Percentiles rank a stretch among this genome's conserved stretches.
phyloP scores from a whole-genome alignment of 2,797 vertebrate genomes.

The Cryptoprocta ferox region DNA sequence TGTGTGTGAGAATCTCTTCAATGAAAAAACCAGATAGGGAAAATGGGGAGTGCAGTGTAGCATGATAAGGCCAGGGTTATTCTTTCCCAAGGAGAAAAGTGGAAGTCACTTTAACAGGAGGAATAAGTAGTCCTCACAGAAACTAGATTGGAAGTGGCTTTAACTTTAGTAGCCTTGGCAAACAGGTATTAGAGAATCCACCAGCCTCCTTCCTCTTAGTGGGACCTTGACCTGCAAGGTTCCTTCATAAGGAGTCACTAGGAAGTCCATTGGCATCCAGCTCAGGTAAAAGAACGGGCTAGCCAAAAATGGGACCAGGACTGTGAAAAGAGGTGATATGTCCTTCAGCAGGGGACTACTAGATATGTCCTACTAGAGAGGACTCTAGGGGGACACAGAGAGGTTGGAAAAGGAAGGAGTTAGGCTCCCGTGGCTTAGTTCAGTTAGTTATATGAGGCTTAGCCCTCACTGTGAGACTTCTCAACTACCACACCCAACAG shows the following conservation, averaged over 20 bases:
- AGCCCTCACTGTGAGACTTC: not conserved
- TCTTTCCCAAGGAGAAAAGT: not conserved
- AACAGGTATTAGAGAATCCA: not conserved
- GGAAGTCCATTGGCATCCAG: not conserved
- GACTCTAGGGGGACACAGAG: not conserved
- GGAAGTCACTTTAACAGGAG: not conserved
- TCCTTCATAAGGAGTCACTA: not conserved
- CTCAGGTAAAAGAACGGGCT: not conserved
- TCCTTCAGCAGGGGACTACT: not conserved
- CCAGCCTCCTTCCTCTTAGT: not conserved
- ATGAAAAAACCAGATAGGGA: not conserved
- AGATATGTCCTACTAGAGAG: not conserved
- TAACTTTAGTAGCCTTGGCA: not conserved
- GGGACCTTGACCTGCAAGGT: not conserved
- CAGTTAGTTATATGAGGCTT: not conserved
- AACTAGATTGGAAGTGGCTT: not conserved
- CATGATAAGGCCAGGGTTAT: not conserved
- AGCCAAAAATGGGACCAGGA: not conserved
- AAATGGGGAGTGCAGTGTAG: not conserved
- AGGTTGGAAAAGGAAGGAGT: not conserved
- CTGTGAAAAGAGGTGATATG: not conserved
- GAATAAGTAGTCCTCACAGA: not conserved
- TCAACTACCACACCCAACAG: not conserved
- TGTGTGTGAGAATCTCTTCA: not conserved
- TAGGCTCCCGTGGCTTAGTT: too few relatives aligned